Evolutionary conservation across 2,888 invertebrate species (phyloP).

Genomic region (Drosophila borealis): DNA sequence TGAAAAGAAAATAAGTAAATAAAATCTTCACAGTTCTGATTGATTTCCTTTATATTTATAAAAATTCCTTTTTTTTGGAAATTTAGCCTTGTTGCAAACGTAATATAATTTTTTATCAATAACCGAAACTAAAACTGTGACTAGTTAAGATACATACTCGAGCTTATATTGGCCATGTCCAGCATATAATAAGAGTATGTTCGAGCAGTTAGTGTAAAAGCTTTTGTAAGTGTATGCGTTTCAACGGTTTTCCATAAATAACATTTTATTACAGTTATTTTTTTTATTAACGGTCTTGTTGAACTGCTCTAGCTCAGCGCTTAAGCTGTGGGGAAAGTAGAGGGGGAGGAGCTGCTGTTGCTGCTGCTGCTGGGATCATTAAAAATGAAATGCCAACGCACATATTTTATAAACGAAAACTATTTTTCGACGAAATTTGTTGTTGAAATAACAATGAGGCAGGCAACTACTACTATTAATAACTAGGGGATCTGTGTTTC

Average conservation of each 20-base stretch:
- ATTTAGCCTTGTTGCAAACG: too few species aligned
- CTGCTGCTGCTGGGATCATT: constrained; percentile 55
- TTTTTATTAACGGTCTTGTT: constrained; percentile 27
- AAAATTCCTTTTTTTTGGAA: too few species aligned
- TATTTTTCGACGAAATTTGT: constrained; percentile 62
- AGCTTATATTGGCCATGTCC: neutral
- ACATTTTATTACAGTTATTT: constrained; percentile 11
- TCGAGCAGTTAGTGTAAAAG: neutral
- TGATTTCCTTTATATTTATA: too few species aligned
- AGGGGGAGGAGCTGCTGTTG: neutral
- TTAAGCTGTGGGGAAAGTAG: constrained; percentile 12
- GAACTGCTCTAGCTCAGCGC: constrained; percentile 27
- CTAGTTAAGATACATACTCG: too few species aligned
- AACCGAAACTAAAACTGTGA: too few species aligned
- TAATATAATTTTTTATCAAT: too few species aligned
- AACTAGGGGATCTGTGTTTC: constrained; percentile 48
- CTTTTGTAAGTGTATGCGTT: neutral
- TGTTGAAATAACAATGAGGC: constrained; percentile 66
- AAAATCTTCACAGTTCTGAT: too few species aligned
- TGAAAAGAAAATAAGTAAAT: too few species aligned
- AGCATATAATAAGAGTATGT: neutral
- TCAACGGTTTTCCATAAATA: constrained; percentile 15
- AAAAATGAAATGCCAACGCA: constrained; percentile 67
- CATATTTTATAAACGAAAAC: constrained; percentile 61
- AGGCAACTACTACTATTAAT: constrained; percentile 69